phyloP scores from a whole-genome alignment of 2,888 invertebrate genomes.

The Chalcis sispes region DNA sequence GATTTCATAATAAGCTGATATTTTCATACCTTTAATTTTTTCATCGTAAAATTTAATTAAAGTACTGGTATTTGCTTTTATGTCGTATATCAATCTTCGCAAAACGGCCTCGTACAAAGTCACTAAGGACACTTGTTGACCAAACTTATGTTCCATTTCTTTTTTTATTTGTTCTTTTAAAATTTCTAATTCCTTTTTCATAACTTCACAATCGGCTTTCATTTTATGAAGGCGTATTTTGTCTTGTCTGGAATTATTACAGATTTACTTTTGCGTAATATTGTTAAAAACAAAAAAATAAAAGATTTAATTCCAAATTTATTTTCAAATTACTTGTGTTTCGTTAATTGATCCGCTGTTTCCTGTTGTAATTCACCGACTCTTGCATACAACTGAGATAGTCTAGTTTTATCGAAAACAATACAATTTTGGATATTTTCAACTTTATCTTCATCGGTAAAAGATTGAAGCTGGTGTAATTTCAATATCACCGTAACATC shows the following conservation, averaged over 20 bases:
- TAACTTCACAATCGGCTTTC: conserved; percentile 83
- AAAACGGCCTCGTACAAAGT: conserved; percentile 79
- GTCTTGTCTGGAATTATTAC: conserved; percentile 78
- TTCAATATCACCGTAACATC: conserved; percentile 83
- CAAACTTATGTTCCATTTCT: conserved; percentile 80
- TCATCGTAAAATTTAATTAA: conserved; percentile 75
- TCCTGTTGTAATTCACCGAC: conserved; percentile 83
- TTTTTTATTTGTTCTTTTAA: conserved; percentile 78
- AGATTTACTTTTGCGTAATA: too few species aligned
- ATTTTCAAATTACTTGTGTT: conserved; percentile 83
- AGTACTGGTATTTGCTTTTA: conserved; percentile 77
- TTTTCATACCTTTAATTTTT: conserved; percentile 73
- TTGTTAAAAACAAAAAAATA: too few species aligned
- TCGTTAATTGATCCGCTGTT: conserved; percentile 80
- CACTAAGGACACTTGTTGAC: conserved; percentile 77
- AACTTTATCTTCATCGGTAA: conserved; percentile 75
- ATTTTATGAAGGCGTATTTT: conserved; percentile 83
- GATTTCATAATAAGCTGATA: not conserved
- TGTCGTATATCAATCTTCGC: conserved; percentile 78
- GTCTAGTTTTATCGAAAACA: conserved; percentile 81
- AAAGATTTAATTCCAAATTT: too few species aligned
- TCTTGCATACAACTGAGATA: conserved; percentile 80
- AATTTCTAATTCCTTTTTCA: conserved; percentile 80
- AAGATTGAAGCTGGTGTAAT: conserved; percentile 83
- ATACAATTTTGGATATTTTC: conserved; percentile 76